Evolutionary conservation across 2,888 invertebrate species (phyloP).

Genomic region (Zygothrica quintamaculata): DNA sequence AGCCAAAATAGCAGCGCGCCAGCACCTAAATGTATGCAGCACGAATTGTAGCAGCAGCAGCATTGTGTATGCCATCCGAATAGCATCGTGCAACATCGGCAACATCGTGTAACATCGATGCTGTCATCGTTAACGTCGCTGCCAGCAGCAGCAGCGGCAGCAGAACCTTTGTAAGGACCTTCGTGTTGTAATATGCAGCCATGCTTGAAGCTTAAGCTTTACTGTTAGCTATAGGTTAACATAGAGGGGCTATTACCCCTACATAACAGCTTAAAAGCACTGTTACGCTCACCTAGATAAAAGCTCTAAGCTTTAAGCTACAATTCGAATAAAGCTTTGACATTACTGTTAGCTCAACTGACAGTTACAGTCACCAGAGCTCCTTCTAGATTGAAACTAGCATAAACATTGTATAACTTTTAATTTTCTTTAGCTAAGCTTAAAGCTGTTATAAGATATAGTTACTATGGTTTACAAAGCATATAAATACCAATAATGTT

Average conservation of each 20-base stretch:
- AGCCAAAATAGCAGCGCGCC: constrained; percentile 59
- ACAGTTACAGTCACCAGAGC: too few species aligned
- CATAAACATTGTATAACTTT: too few species aligned
- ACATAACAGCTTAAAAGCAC: constrained; percentile 18
- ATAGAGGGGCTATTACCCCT: constrained; percentile 37
- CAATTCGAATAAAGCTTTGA: background rate
- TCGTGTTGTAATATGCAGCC: constrained; percentile 25
- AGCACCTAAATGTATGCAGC: constrained; percentile 69
- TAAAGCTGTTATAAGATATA: too few species aligned
- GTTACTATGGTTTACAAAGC: too few species aligned
- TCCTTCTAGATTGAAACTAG: too few species aligned
- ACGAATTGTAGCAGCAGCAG: constrained; percentile 12
- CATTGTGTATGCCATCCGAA: constrained; percentile 2
- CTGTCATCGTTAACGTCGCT: constrained; percentile 10
- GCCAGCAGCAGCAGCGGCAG: constrained; percentile 37
- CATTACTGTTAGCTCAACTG: background rate
- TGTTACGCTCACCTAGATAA: background rate
- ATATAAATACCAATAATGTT: too few species aligned
- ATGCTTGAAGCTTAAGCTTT: constrained; percentile 5
- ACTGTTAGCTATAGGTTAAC: constrained; percentile 23
- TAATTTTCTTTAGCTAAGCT: too few species aligned
- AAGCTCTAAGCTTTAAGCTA: constrained; percentile 39
- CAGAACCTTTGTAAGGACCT: constrained; percentile 44
- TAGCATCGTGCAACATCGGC: background rate
- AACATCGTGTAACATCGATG: background rate